A percentile compares a stretch with the other conserved stretches of the same genome.
Conservation (phyloP, 2,797 vertebrate species). For the Gallirallus australis region DNA sequence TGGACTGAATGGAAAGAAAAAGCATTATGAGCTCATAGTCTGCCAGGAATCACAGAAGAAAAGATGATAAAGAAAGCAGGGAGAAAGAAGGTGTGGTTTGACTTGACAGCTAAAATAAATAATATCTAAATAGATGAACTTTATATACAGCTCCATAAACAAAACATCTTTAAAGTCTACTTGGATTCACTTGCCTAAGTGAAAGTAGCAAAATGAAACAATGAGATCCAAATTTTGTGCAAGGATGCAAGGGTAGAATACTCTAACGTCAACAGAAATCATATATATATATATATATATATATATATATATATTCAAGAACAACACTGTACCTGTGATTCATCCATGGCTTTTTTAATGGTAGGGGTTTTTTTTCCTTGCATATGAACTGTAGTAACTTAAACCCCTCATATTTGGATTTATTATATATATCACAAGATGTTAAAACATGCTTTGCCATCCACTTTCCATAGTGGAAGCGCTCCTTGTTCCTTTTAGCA, state of each 20-base stretch:
- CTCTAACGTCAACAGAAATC: background rate
- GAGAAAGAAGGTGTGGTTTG: background rate
- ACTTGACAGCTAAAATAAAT: background rate
- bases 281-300: background rate
- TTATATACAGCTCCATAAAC: background rate
- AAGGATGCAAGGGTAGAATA: background rate
- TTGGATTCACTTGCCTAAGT: background rate
- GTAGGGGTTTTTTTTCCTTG: background rate
- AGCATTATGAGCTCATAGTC: background rate
- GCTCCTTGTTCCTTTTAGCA: background rate
- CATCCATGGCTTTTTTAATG: background rate
- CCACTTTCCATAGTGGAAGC: background rate
- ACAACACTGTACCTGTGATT: background rate
- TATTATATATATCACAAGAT: background rate
- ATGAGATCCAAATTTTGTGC: background rate
- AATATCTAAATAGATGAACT: background rate
- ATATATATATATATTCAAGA: background rate
- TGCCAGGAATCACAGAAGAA: slow-evolving; percentile 15
- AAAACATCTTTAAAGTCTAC: background rate
- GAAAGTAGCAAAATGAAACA: background rate
- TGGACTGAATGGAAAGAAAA: slow-evolving; percentile 18
- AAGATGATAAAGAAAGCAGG: fast-evolving
- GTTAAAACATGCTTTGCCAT: background rate
- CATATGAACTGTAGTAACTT: background rate
- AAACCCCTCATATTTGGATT: background rate